phyloP scores from a whole-genome alignment of 2,888 invertebrate genomes.

The Neoascia interrupta region DNA sequence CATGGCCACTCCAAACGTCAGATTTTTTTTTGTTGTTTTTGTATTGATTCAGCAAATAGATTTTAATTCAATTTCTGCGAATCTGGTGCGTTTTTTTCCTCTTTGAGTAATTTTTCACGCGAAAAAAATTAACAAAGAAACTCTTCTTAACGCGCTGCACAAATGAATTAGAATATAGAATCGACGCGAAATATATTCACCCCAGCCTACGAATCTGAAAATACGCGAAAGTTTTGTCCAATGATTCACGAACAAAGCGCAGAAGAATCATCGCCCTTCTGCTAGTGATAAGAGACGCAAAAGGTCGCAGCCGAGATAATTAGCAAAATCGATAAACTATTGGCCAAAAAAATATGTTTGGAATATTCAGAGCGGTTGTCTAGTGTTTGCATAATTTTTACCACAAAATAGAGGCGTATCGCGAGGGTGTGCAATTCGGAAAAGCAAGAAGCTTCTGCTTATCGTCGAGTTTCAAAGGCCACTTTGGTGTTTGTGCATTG shows the following conservation, averaged over 20 bases:
- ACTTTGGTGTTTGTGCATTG: too few relatives aligned
- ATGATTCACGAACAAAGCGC: slow-evolving; percentile 27
- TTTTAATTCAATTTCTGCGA: slow-evolving; percentile 46
- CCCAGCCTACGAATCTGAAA: too few relatives aligned
- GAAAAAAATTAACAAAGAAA: slow-evolving; percentile 26
- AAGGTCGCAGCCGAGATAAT: slow-evolving; percentile 40
- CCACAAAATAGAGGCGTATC: slow-evolving; percentile 21
- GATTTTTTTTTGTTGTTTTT: slow-evolving; percentile 54
- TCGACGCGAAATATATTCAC: too few relatives aligned
- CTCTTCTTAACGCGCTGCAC: neutral
- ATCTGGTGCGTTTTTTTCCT: slow-evolving; percentile 11
- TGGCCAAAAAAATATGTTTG: slow-evolving; percentile 7
- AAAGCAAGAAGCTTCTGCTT: slow-evolving; percentile 6
- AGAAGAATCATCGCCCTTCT: slow-evolving; percentile 29
- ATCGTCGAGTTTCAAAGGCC: neutral
- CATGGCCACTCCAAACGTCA: slow-evolving; percentile 54
- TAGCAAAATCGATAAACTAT: slow-evolving; percentile 40
- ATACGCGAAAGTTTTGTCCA: neutral
- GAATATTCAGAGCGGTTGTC: slow-evolving; percentile 11
- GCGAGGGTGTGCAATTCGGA: neutral
- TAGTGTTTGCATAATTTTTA: too few relatives aligned
- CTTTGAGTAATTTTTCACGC: slow-evolving; percentile 24
- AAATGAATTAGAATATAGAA: too few relatives aligned
- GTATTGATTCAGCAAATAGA: slow-evolving; percentile 64
- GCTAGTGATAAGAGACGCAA: slow-evolving; percentile 52